Base-by-base conservation (phyloP, 2,888 invertebrate species). In the Cephus pygmeus region DNA sequence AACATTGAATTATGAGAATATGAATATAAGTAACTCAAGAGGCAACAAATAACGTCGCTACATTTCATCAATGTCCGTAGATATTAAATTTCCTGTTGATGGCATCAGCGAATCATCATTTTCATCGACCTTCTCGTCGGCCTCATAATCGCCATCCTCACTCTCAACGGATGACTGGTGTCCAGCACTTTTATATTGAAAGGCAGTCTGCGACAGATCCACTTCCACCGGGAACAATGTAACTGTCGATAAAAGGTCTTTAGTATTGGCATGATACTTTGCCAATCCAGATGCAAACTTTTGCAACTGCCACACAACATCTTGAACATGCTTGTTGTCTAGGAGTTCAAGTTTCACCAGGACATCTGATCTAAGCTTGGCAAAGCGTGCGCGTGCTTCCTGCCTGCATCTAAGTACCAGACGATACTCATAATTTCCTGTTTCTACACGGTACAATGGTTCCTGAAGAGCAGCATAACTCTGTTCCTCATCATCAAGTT, bases 401-500 rank as follows among this genome's bases (percentile, higher is more conserved):
- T 99, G 99, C 0, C 99, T 95, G 90, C 99, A 99, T 77, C 99
- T 95, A 11, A 99, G 93, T 76, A 99, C 96, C 78, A 99, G 92
- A 93, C 99, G 95, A 91, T 99, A 99, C 91, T 99, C 99, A 92
- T 99, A 99, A 91, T 99, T 99, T 73, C 99, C 99, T 0, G 99
- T 99, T 92, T 99, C 99, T 0, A 99, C 98, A 71, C 99, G 94
- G 90, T 99, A 99, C 69, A 99, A 92, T 0, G 99, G 98, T 90
- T 99, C 99, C 89, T 99, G 98, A 23, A 99, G 89, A 0, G 97
- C 95, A 11, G 96, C 96, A 88, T 97, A 99, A 73, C 97, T 97
- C 84, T 98, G 98, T 88, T 99, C 99, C 89, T 99, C 99, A 89
- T 99, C 99, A 86, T 99, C 99, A 97, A 99, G 97, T 92, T 99